These are phyloP conservation scores for Maconellicoccus hirsutus DNA, from an alignment of 1,140 invertebrate genomes.

Conservation along the genomic window DNA sequence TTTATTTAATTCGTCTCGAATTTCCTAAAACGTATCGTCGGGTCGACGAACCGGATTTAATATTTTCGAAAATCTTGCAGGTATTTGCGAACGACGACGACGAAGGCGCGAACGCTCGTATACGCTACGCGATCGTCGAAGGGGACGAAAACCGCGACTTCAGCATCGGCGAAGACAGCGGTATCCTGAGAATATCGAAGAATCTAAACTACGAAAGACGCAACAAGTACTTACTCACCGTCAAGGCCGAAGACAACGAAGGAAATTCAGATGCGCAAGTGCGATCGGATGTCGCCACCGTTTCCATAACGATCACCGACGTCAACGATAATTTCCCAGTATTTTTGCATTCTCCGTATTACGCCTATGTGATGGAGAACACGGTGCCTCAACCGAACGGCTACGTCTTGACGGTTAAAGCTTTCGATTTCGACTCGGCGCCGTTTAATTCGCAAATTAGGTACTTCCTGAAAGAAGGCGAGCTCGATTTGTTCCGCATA, in stretches of 20 bases:
- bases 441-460: conserved; percentile 78
- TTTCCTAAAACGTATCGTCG: no score
- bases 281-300: conserved; percentile 54
- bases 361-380: conserved; percentile 87
- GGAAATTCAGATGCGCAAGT: conserved; percentile 43
- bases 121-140: conserved; percentile 74
- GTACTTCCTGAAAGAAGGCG: conserved; percentile 85
- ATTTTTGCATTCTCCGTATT: conserved; percentile 80
- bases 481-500: conserved; percentile 74
- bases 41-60: no score
- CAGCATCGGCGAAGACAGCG: conserved; percentile 77
- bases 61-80: conserved; percentile 37
- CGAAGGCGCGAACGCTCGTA: conserved; percentile 73
- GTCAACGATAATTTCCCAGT: conserved; percentile 91
- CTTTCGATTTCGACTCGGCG: conserved; percentile 80
- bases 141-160: conserved; percentile 86
- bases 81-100: conserved; percentile 86
- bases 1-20: no score
- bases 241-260: conserved; percentile 80
- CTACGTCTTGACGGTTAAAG: conserved; percentile 66
- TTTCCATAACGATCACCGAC: conserved; percentile 60
- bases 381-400: conserved; percentile 59
- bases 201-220: conserved; percentile 85
- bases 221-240: conserved; percentile 63
- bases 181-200: conserved; percentile 75